phyloP scores from a whole-genome alignment of 2,113 vertebrate genomes.

The Pachycephala philippinensis region DNA sequence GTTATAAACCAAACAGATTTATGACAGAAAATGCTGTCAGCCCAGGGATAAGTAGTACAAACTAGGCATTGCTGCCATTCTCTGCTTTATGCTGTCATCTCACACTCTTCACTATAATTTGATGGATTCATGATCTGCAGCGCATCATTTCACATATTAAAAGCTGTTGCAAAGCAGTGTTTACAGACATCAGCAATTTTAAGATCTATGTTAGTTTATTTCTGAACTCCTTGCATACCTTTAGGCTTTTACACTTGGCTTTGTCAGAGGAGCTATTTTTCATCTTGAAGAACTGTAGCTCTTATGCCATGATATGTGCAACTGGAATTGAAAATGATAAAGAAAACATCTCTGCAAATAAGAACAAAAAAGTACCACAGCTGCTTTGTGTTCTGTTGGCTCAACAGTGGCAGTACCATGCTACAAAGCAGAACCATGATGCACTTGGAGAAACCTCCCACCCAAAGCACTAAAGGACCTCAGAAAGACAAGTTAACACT shows the following conservation, averaged over 20 bases:
- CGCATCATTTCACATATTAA: slow-evolving; percentile 27
- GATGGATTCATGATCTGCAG: slow-evolving; percentile 13
- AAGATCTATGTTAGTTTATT: background rate
- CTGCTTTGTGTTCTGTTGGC: slow-evolving; percentile 12
- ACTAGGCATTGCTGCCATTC: background rate
- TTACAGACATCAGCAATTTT: slow-evolving; percentile 40
- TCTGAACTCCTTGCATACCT: background rate
- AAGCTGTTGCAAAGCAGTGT: background rate
- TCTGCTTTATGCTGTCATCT: slow-evolving; percentile 6
- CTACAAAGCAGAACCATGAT: background rate
- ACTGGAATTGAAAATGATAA: background rate
- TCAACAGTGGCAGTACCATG: background rate
- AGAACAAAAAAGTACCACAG: background rate
- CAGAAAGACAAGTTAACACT: background rate
- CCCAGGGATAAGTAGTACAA: background rate
- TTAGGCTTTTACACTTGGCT: slow-evolving; percentile 10
- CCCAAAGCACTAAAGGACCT: background rate
- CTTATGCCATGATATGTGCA: background rate
- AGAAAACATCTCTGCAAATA: background rate
- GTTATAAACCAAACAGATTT: slow-evolving; percentile 26
- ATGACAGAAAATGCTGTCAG: background rate
- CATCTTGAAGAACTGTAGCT: background rate
- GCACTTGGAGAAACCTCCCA: background rate
- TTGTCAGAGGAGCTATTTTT: background rate
- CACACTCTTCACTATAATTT: background rate